Evolutionary conservation across 2,113 vertebrate genomes (phyloP), one percentile per base, ranked within the genome.

Genomic region (Strix uralensis): DNA sequence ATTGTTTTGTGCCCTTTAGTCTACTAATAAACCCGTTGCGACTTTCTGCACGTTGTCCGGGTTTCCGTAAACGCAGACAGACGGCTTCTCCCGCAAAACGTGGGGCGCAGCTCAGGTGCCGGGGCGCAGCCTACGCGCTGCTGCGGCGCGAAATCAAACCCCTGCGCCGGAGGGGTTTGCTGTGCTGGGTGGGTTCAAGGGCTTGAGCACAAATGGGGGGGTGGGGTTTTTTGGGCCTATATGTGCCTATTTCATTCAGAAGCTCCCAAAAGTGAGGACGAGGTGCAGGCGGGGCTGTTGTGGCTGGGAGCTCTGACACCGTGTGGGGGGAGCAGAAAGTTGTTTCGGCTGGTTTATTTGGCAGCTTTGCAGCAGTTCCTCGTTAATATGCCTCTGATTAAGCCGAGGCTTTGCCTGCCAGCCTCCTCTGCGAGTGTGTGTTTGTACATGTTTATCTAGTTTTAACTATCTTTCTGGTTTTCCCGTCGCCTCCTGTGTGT

Each of bases 11-110:
- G 85, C 71, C 85, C 66, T 54, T 77, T 11, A 5, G 5, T 55
- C 40, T 49, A 1, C 40, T 11, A 3, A 7, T 3, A n/a, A 73
- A 65, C 73, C 66, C 8, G 36, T 8, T 13, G 49, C 51, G 11
- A 2, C 57, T 57, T 47, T 62, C 63, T 12, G 20, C 29, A 0
- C 1, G 18, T 55, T 7, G n/a, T 26, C 2, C 17, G 3, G 47
- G 17, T 1, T 25, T 3, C 5, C 36, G 0, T 10, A 5, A 2
- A 2, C 0, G 11, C 30, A 10, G 22, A 23, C 34, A 15, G 47
- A 10, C 3, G 4, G 58, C 55, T 57, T 51, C 26, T 34, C 16
- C 55, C 67, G 70, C 20, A 30, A 10, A 16, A 8, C 1, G 2
- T 11, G 61, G 7, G 55, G 21, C 16, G 0, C n/a, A n/a, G 78